Conservation (phyloP, 2,888 invertebrate species). For the Xanthia togata region DNA sequence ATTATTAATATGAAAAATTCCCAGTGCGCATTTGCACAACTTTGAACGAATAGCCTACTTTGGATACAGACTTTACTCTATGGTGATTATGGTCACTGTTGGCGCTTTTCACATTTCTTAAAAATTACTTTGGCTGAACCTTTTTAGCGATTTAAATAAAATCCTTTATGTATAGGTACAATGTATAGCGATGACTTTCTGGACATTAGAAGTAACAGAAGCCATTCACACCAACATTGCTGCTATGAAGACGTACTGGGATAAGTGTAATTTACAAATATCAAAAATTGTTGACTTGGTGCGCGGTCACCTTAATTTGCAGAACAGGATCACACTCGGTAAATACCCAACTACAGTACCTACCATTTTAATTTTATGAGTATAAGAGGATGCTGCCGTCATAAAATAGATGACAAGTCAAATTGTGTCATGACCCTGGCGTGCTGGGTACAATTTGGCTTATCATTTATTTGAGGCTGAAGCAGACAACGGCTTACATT, state of each 20-base stretch:
- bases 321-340: slow-evolving; percentile 97
- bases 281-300: slow-evolving; percentile 95
- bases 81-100: not conserved
- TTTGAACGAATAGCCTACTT: not conserved
- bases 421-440: not conserved
- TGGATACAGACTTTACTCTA: not conserved
- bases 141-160: slow-evolving; percentile 1
- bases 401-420: not conserved
- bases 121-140: not conserved
- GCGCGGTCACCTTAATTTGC: slow-evolving; percentile 95
- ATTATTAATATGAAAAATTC: not conserved
- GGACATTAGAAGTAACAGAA: slow-evolving; percentile 97
- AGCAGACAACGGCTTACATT: not conserved
- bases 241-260: slow-evolving; percentile 92
- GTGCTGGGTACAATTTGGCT: not conserved
- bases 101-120: not conserved
- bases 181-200: slow-evolving; percentile 95
- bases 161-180: slow-evolving; percentile 89
- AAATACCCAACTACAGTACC: slow-evolving; percentile 52
- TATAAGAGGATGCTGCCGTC: not conserved
- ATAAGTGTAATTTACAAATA: slow-evolving; percentile 94
- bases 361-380: not conserved
- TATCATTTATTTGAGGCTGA: not conserved
- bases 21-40: not conserved
- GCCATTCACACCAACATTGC: slow-evolving; percentile 91